Percentiles rank a stretch among this genome's conserved stretches.
These are phyloP conservation scores for Teleopsis dalmanni DNA, from an alignment of 1,140 invertebrate genomes.

Conservation along the genomic window DNA sequence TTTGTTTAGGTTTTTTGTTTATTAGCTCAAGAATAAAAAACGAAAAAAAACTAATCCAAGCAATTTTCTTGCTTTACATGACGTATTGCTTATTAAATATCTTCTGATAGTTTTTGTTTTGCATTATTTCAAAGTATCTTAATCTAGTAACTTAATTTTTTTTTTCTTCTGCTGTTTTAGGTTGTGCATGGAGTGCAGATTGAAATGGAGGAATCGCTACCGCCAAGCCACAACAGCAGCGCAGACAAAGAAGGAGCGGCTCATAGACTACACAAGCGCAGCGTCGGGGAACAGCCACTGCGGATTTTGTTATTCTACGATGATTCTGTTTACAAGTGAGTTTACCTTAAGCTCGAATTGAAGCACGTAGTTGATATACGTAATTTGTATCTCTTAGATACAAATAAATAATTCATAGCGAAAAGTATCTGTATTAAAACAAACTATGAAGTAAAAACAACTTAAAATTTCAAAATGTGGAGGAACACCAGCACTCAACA, in stretches of 20 bases:
- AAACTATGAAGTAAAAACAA: neutral
- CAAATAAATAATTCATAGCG: neutral
- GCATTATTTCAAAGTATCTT: conserved; percentile 1
- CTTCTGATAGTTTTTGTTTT: too few species aligned
- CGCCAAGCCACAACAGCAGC: conserved; percentile 12
- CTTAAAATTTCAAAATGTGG: neutral
- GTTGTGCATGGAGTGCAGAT: conserved; percentile 77
- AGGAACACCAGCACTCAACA: neutral
- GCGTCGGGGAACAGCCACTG: conserved; percentile 69
- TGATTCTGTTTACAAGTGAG: conserved; percentile 78
- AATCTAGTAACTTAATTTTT: conserved; percentile 3
- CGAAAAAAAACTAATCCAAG: too few species aligned
- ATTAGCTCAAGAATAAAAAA: too few species aligned
- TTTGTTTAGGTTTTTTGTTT: too few species aligned
- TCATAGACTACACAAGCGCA: conserved; percentile 74
- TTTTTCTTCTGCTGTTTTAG: conserved; percentile 46
- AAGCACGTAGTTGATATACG: neutral
- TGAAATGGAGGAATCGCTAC: conserved; percentile 26
- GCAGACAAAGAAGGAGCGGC: conserved; percentile 38
- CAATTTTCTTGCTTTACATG: too few species aligned
- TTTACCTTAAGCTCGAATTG: neutral
- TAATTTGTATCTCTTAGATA: too few species aligned
- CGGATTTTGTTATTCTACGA: conserved; percentile 87
- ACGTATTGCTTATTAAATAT: too few species aligned
- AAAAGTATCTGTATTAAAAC: neutral